These are phyloP conservation scores for Helogale parvula DNA, from an alignment of 2,113 vertebrate genomes.

Conservation along the genomic window DNA sequence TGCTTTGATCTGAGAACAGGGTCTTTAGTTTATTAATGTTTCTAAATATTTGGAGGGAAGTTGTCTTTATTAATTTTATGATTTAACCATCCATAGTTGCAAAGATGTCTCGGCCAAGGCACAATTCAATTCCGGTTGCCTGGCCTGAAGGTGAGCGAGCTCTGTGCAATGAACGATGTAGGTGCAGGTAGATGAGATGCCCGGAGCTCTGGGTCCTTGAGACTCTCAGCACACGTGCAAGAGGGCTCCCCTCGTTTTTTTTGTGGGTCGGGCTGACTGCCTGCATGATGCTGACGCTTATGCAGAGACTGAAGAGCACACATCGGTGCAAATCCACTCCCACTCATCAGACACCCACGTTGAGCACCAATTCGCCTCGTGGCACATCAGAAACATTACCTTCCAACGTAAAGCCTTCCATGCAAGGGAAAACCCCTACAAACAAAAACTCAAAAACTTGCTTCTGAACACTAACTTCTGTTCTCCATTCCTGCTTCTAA, in stretches of 20 bases:
- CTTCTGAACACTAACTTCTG: not conserved
- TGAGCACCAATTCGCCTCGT: too few species aligned
- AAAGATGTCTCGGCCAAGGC: not conserved
- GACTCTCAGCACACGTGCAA: not conserved
- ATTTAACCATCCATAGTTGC: not conserved
- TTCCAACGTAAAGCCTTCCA: not conserved
- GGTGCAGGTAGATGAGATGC: fast-evolving
- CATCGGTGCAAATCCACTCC: not conserved
- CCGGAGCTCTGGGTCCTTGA: not conserved
- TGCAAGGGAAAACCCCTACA: not conserved
- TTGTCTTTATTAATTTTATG: not conserved
- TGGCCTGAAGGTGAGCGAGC: not conserved
- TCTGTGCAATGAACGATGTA: not conserved
- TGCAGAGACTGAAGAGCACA: not conserved
- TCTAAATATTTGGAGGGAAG: slow-evolving; percentile 19
- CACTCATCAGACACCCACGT: not conserved
- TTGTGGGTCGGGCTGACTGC: not conserved
- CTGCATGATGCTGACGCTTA: fast-evolving
- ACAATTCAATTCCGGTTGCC: not conserved
- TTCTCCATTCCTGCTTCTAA: not conserved
- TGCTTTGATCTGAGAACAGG: slow-evolving; percentile 9
- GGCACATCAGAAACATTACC: not conserved
- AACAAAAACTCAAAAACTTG: not conserved
- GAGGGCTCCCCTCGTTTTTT: fast-evolving
- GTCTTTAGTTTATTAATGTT: not conserved